Evolutionary conservation across 1,140 invertebrate species (phyloP).

Genomic region (Ceratosolen fusciceps): DNA sequence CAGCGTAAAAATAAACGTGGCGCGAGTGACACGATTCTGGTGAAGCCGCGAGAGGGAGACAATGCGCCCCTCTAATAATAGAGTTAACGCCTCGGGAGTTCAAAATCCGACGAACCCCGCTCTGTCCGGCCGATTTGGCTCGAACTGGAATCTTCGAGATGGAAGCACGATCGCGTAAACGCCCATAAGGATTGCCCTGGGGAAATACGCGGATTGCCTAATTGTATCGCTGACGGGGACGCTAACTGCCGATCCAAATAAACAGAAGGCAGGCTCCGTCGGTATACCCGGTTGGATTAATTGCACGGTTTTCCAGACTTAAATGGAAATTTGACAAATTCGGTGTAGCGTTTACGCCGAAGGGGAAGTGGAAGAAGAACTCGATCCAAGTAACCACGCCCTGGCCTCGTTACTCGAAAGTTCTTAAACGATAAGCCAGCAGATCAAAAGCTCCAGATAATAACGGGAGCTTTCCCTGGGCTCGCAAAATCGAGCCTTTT

Average conservation of each 20-base stretch:
- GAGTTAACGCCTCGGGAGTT: background rate
- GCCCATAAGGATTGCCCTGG: no score
- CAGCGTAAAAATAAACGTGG: constrained; percentile 30
- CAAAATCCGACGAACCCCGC: background rate
- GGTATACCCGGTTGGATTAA: no score
- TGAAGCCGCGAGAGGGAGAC: background rate
- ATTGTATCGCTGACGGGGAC: no score
- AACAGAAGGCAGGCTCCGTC: no score
- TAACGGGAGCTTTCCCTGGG: no score
- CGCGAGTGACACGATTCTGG: background rate
- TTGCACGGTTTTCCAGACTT: no score
- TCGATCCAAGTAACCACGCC: background rate
- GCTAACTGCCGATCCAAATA: no score
- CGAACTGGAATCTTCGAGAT: constrained; percentile 29
- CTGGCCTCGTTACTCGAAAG: background rate
- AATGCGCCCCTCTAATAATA: constrained; percentile 21
- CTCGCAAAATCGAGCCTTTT: no score
- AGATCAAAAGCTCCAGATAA: background rate
- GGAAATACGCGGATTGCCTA: background rate
- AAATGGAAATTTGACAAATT: no score
- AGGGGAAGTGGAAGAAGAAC: background rate
- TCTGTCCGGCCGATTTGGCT: no score
- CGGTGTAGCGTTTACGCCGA: no score
- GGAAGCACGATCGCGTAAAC: background rate
- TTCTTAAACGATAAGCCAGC: background rate